phyloP scores from a whole-genome alignment of 2,888 invertebrate species.

The Aethes cnicana region DNA sequence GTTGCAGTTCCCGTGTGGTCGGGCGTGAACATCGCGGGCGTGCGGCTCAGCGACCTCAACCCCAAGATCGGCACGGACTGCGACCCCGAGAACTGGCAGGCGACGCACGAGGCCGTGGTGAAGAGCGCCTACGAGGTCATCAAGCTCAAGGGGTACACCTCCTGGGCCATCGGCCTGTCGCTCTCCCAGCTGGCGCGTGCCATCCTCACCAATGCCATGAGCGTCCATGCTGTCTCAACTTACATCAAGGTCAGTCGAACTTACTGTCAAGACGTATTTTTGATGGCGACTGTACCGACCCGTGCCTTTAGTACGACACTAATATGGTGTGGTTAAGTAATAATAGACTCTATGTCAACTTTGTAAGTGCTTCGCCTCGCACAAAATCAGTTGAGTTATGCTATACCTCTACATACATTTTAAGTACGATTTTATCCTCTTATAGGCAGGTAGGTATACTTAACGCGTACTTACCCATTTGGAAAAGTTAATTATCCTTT shows the following conservation, averaged over 20 bases:
- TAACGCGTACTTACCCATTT: no score
- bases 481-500: no score
- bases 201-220: constrained; percentile 87
- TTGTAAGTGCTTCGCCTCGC: no score
- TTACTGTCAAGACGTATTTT: not conserved
- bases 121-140: constrained; percentile 94
- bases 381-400: no score
- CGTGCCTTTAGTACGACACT: no score
- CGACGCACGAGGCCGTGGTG: constrained; percentile 90
- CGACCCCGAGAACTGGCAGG: constrained; percentile 90
- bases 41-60: constrained; percentile 89
- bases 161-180: constrained; percentile 94
- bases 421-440: no score
- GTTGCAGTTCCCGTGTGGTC: constrained; percentile 94
- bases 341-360: no score
- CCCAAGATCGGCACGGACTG: constrained; percentile 86
- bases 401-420: no score
- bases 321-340: no score
- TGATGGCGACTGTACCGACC: no score
- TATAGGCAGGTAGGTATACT: no score
- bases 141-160: constrained; percentile 93
- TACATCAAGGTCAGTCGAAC: constrained; percentile 84
- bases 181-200: constrained; percentile 87
- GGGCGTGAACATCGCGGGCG: constrained; percentile 95
- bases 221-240: constrained; percentile 90